These are phyloP conservation scores for Sarcophaga caerulescens DNA, from an alignment of 2,888 invertebrate species.

Conservation along the genomic window DNA sequence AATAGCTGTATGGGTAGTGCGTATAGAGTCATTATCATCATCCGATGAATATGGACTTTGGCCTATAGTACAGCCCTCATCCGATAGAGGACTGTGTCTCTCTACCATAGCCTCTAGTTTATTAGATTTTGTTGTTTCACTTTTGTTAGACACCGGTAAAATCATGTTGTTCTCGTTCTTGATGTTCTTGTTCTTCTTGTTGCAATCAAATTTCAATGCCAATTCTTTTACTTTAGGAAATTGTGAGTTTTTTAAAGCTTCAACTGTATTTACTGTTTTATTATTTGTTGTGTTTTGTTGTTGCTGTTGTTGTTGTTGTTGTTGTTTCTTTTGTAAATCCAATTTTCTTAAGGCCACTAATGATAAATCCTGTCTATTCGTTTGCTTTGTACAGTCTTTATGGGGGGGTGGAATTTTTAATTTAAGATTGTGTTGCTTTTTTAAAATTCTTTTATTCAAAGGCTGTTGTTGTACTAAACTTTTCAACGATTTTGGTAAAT, in stretches of 20 bases:
- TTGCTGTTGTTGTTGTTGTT: background rate
- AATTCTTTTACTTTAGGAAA: slow-evolving; percentile 72
- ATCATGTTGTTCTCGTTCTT: slow-evolving; percentile 71
- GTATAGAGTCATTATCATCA: slow-evolving; percentile 69
- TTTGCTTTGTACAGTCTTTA: slow-evolving; percentile 47
- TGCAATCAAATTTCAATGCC: slow-evolving; percentile 73
- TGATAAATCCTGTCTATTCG: slow-evolving; percentile 37
- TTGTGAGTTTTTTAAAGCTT: background rate
- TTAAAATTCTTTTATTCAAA: slow-evolving; percentile 48
- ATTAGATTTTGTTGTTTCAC: slow-evolving; percentile 47
- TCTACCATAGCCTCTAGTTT: slow-evolving; percentile 70
- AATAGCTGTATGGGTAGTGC: slow-evolving; percentile 64
- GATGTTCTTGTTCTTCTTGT: slow-evolving; percentile 68
- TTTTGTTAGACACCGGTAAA: slow-evolving; percentile 63
- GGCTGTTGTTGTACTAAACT: slow-evolving; percentile 25
- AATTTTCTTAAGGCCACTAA: slow-evolving; percentile 68
- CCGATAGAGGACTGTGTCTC: slow-evolving; percentile 75
- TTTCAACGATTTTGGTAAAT: background rate
- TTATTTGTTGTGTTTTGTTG: background rate
- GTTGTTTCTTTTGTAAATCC: slow-evolving; percentile 63
- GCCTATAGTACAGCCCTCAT: slow-evolving; percentile 79
- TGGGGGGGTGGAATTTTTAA: slow-evolving; percentile 51
- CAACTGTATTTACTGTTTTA: background rate
- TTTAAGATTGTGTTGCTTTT: slow-evolving; percentile 62
- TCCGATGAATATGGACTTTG: slow-evolving; percentile 79